These are phyloP conservation scores for Mizuhopecten yessoensis DNA, from an alignment of 1,140 invertebrate species.

Conservation along the genomic window DNA sequence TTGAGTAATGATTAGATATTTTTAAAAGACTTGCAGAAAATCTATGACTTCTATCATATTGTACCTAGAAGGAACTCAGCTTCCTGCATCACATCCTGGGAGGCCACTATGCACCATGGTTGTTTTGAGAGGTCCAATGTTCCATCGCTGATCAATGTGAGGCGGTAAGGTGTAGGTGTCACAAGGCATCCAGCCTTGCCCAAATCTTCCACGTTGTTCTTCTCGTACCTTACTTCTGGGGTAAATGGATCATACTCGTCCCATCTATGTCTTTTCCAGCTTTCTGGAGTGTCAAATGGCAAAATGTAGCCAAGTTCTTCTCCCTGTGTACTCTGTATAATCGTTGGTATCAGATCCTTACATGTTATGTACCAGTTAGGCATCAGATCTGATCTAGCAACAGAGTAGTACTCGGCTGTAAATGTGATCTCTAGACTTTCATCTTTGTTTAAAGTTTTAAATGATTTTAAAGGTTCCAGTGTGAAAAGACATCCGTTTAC, in stretches of 20 bases:
- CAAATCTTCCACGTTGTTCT: slow-evolving; percentile 60
- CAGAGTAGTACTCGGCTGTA: slow-evolving; percentile 73
- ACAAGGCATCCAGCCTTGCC: slow-evolving; percentile 58
- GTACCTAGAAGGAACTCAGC: slow-evolving; percentile 64
- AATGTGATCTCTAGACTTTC: slow-evolving; percentile 68
- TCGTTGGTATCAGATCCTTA: slow-evolving; percentile 62
- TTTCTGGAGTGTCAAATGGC: slow-evolving; percentile 66
- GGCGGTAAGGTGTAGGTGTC: slow-evolving; percentile 66
- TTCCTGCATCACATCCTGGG: slow-evolving; percentile 58
- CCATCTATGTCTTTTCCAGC: slow-evolving; percentile 69
- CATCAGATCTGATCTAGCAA: slow-evolving; percentile 69
- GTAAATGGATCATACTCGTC: slow-evolving; percentile 75
- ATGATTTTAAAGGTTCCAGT: slow-evolving; percentile 67
- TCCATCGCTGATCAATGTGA: slow-evolving; percentile 49
- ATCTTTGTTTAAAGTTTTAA: slow-evolving; percentile 65
- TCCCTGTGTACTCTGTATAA: slow-evolving; percentile 72
- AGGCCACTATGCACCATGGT: slow-evolving; percentile 58
- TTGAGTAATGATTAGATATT: too few species aligned
- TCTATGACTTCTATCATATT: too few species aligned
- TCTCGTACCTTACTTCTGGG: slow-evolving; percentile 69
- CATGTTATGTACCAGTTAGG: slow-evolving; percentile 74
- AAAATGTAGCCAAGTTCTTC: slow-evolving; percentile 74
- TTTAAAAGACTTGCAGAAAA: too few species aligned
- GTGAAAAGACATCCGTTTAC: slow-evolving; percentile 76
- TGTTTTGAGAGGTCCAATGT: slow-evolving; percentile 46